phyloP scores from a whole-genome alignment of 2,888 invertebrate species.

The Acheta domesticus region DNA sequence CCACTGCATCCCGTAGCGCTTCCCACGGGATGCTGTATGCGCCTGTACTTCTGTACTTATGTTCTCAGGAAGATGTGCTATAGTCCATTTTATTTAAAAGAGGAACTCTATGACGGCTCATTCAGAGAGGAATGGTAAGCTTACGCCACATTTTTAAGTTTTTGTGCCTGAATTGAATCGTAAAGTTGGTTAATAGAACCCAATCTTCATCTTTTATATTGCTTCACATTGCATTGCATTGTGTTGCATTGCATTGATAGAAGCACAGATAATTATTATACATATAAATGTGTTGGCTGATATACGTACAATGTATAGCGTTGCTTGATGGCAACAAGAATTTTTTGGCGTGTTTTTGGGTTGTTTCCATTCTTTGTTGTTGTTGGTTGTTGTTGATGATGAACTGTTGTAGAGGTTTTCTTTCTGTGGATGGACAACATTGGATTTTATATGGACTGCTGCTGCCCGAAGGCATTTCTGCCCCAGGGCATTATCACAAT shows the following conservation, averaged over 20 bases:
- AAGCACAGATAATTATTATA: neutral
- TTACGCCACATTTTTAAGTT: neutral
- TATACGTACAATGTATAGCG: neutral
- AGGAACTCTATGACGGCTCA: neutral
- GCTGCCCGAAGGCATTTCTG: neutral
- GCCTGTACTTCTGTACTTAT: neutral
- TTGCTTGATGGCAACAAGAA: neutral
- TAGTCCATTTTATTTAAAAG: neutral
- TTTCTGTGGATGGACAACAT: neutral
- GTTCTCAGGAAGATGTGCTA: neutral
- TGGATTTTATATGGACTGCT: constrained; percentile 8
- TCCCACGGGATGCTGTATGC: neutral
- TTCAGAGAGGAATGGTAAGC: neutral
- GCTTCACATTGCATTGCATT: neutral
- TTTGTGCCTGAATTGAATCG: neutral
- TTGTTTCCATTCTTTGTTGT: constrained; percentile 1
- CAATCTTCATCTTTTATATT: neutral
- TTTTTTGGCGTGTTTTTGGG: neutral
- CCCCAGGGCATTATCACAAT: neutral
- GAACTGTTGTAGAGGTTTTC: neutral
- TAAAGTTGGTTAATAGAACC: neutral
- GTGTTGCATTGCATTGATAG: neutral
- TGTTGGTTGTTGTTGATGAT: neutral
- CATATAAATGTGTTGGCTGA: neutral
- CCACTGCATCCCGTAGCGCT: neutral